phyloP scores from a whole-genome alignment of 2,113 vertebrate genomes.

The Oryzias woworae region DNA sequence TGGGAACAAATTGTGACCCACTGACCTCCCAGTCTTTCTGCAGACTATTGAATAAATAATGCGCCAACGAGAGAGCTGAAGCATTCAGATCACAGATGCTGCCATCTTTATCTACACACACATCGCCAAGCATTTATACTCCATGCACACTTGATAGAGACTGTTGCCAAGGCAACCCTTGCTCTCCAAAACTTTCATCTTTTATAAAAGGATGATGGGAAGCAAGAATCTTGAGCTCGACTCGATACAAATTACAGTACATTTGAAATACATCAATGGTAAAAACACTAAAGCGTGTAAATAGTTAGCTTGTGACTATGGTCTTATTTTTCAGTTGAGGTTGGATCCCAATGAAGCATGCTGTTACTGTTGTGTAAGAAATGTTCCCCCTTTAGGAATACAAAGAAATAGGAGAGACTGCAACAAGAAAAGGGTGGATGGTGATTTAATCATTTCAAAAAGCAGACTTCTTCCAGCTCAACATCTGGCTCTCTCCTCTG shows the following conservation, averaged over 20 bases:
- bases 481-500: slow-evolving; percentile 8
- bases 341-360: slow-evolving; percentile 39
- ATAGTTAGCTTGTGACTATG: slow-evolving; percentile 23
- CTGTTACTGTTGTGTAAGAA: slow-evolving; percentile 23
- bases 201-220: slow-evolving; percentile 40
- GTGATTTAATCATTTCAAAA: neutral
- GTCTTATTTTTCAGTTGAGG: slow-evolving; percentile 25
- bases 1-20: slow-evolving; percentile 45
- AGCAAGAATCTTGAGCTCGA: slow-evolving; percentile 18
- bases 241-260: slow-evolving; percentile 10
- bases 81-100: slow-evolving; percentile 36
- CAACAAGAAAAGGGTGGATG: neutral
- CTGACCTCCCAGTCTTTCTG: slow-evolving; percentile 56
- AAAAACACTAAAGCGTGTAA: slow-evolving; percentile 1
- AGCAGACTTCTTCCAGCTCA: slow-evolving; percentile 8
- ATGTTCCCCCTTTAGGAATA: slow-evolving; percentile 21
- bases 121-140: slow-evolving; percentile 28
- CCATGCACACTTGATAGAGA: slow-evolving; percentile 61
- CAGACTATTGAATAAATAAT: slow-evolving; percentile 66
- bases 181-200: slow-evolving; percentile 49
- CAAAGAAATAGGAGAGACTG: neutral
- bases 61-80: slow-evolving; percentile 35
- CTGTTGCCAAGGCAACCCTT: slow-evolving; percentile 70
- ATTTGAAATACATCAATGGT: neutral
- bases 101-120: slow-evolving; percentile 38